Conservation (phyloP, 2,797 vertebrate genomes). For the Helicolenus hilgendorfi region DNA sequence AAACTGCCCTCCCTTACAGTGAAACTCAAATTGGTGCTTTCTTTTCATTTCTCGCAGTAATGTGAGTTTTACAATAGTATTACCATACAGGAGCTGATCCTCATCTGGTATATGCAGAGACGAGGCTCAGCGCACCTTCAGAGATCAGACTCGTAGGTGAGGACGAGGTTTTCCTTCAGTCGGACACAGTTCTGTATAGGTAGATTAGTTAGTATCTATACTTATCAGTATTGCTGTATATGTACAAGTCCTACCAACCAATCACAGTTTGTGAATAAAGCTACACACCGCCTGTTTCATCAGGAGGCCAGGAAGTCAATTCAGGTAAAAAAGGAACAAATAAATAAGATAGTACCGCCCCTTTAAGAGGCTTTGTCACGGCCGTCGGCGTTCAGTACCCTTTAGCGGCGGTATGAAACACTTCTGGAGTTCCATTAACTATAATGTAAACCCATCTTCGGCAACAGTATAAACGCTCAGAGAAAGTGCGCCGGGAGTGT, state of each 20-base stretch:
- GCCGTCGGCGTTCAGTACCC: too few species aligned
- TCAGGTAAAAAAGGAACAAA: background rate
- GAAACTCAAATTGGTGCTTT: constrained; percentile 25
- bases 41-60: background rate
- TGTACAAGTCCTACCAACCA: background rate
- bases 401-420: too few species aligned
- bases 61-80: background rate
- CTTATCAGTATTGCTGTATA: background rate
- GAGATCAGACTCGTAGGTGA: background rate
- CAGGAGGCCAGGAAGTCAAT: background rate
- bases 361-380: background rate
- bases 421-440: too few species aligned
- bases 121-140: background rate
- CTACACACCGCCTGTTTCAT: background rate
- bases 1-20: background rate
- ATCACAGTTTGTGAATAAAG: background rate
- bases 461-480: too few species aligned
- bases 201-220: background rate
- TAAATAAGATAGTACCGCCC: background rate
- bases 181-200: background rate
- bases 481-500: too few species aligned
- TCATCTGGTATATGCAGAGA: background rate
- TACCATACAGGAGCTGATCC: background rate
- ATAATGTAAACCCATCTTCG: too few species aligned
- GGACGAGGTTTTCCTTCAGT: background rate